Base-by-base conservation (phyloP, 2,113 vertebrate species). In the Actenoides lindsayi region DNA sequence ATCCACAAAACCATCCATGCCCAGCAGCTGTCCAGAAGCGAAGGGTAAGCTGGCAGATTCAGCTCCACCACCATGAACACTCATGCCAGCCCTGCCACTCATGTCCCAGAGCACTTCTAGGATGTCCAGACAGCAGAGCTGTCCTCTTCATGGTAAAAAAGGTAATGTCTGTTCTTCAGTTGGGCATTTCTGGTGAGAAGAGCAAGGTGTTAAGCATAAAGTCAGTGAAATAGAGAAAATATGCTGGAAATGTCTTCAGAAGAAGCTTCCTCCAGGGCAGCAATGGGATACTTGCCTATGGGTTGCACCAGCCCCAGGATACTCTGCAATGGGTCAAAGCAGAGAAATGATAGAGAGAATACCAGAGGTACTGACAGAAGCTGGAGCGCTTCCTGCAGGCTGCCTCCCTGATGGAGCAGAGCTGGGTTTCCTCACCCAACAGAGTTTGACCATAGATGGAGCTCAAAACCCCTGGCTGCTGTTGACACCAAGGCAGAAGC, bases 381-480 rank as follows among this genome's bases (percentile, higher is more conserved):
- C 37, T 31, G 63, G 37, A 39, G 69, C 3, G 1, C 41, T 74
- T 42, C 33, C 21, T 7, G 8, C 23, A 39, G 63, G 11, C 54
- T 5, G 5, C 30, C 25, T 41, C 50, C 50, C 51, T 1, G 0
- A 13, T 0, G 0, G 31, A 81, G 37, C 37, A 46, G 56, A 53
- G n/a, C 14, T 1, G 1, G 14, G 7, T 73, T 88, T 81, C 37
- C 24, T 30, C 65, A 73, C 53, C 23, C 28, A 31, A 14, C 28
- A 25, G 53, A 39, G 37, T 51, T 15, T 68, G 41, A 28, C 27
- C 2, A 1, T 16, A 35, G 53, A 37, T 28, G 31, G 46, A 69
- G 31, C 42, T 57, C 63, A 44, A 44, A 63, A 62, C 9, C 28
- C 31, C 28, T 6, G 2, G 19, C 39, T 83, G 60, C 48, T 54